These are phyloP conservation scores for Apogon hyalosoma DNA, from an alignment of 2,797 vertebrate species.

Conservation along the genomic window DNA sequence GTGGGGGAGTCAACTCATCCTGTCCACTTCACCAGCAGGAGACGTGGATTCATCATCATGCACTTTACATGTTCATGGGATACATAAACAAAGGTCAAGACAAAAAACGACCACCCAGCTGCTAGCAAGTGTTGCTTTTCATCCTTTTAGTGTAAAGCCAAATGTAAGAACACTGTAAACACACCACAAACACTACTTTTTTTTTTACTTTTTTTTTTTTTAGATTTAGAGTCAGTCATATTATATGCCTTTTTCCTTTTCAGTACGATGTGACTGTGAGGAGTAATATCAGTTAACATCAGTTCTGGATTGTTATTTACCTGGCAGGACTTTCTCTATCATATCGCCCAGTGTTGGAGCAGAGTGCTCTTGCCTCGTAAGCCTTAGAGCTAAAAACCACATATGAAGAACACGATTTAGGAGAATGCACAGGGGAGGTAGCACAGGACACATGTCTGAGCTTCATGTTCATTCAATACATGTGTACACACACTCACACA, in stretches of 20 bases:
- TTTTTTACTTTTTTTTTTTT: slow-evolving; percentile 14
- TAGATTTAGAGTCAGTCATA: slow-evolving; percentile 8
- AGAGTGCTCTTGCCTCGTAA: slow-evolving; percentile 97
- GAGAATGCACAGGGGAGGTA: slow-evolving; percentile 50
- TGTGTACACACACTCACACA: slow-evolving; percentile 41
- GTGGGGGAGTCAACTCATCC: slow-evolving; percentile 42
- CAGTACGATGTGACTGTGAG: slow-evolving; percentile 44
- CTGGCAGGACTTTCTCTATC: slow-evolving; percentile 94
- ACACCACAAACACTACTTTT: slow-evolving; percentile 44
- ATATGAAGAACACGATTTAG: slow-evolving; percentile 83
- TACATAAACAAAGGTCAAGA: slow-evolving; percentile 34
- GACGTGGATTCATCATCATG: slow-evolving; percentile 44
- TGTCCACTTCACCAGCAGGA: slow-evolving; percentile 38
- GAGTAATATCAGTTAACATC: slow-evolving; percentile 39
- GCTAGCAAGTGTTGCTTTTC: slow-evolving; percentile 22
- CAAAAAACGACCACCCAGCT: slow-evolving; percentile 39
- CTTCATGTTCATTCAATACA: slow-evolving; percentile 32
- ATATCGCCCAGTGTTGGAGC: slow-evolving; percentile 97
- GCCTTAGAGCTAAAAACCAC: slow-evolving; percentile 92
- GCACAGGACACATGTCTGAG: slow-evolving; percentile 62
- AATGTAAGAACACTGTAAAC: slow-evolving; percentile 38
- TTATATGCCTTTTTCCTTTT: slow-evolving; percentile 10
- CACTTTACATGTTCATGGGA: slow-evolving; percentile 46
- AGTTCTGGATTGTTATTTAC: slow-evolving; percentile 84
- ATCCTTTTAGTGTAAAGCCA: slow-evolving; percentile 5